Percentiles rank a stretch among this genome's conserved stretches.
Conservation (phyloP, 2,888 invertebrate genomes). For the Scaptomyza parva region DNA sequence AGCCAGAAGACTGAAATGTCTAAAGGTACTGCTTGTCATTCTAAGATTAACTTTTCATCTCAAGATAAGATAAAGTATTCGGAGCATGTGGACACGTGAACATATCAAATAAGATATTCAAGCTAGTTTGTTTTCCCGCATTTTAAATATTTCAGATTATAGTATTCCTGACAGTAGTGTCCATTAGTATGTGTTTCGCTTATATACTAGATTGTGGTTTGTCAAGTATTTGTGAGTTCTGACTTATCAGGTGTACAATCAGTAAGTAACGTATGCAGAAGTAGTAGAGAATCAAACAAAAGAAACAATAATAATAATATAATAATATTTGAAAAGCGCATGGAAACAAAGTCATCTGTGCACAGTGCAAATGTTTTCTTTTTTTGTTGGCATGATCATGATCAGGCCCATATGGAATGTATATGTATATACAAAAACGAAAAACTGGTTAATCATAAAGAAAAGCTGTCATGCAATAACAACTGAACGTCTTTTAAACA, state of each 20-base stretch:
- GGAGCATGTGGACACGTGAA: too few species aligned
- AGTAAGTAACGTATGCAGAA: constrained; percentile 37
- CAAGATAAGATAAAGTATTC: too few species aligned
- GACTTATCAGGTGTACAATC: constrained; percentile 37
- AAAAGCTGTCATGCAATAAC: constrained; percentile 60
- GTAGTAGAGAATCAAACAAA: constrained; percentile 25
- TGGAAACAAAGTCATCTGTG: constrained; percentile 33
- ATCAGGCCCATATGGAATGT: constrained; percentile 26
- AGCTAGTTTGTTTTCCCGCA: background rate
- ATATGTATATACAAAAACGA: constrained; percentile 11
- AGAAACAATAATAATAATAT: constrained; percentile 10
- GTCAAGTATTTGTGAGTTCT: constrained; percentile 35
- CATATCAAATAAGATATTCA: background rate
- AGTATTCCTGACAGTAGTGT: background rate
- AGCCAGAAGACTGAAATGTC: too few species aligned
- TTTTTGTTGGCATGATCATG: constrained; percentile 10
- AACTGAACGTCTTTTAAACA: constrained; percentile 53
- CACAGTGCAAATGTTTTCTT: constrained; percentile 34
- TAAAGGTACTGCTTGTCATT: too few species aligned
- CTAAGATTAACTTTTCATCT: too few species aligned
- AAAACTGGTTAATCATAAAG: constrained; percentile 26
- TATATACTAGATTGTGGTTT: constrained; percentile 8
- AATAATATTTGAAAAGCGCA: constrained; percentile 27
- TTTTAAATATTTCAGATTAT: background rate
- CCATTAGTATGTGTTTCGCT: background rate